phyloP scores from a whole-genome alignment of 2,797 vertebrate species.

The Enteromius mattozi region DNA sequence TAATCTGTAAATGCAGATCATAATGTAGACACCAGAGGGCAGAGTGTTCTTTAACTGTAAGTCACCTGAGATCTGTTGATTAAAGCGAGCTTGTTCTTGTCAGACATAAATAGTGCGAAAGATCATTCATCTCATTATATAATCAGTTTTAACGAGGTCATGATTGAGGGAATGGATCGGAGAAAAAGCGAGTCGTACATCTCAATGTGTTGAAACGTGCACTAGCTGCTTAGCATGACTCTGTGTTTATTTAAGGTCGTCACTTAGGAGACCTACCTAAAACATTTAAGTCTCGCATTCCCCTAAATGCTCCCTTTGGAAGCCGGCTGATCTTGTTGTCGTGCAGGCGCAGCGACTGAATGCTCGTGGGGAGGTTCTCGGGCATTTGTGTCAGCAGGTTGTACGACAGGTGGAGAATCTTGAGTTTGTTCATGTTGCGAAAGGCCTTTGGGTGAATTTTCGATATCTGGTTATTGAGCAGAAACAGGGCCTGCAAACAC shows the following conservation, averaged over 20 bases:
- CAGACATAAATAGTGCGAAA: not conserved
- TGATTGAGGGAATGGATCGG: not conserved
- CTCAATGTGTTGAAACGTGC: not conserved
- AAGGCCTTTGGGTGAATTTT: constrained; percentile 96
- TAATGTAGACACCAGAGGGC: constrained; percentile 9
- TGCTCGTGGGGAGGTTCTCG: constrained; percentile 86
- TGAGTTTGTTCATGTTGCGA: constrained; percentile 83
- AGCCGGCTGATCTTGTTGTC: constrained; percentile 92
- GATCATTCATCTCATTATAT: not conserved
- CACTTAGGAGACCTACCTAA: constrained; percentile 80
- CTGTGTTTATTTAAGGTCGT: not conserved
- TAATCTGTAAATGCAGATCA: not conserved
- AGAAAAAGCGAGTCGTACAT: not conserved
- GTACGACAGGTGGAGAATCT: constrained; percentile 92
- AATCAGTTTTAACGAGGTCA: not conserved
- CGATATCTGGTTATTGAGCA: constrained; percentile 93
- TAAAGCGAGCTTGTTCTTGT: not conserved
- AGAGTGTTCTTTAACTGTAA: not conserved
- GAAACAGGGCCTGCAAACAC: constrained; percentile 85
- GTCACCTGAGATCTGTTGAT: not conserved
- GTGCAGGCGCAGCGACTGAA: constrained; percentile 92
- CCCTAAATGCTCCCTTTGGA: constrained; percentile 89
- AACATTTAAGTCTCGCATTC: constrained; percentile 90
- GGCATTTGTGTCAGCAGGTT: constrained; percentile 92
- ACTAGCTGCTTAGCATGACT: not conserved